Base-by-base conservation (phyloP, 30 jellyfish, hydroid and myxozoan species). In the Chrysaora quinquecirrha region DNA sequence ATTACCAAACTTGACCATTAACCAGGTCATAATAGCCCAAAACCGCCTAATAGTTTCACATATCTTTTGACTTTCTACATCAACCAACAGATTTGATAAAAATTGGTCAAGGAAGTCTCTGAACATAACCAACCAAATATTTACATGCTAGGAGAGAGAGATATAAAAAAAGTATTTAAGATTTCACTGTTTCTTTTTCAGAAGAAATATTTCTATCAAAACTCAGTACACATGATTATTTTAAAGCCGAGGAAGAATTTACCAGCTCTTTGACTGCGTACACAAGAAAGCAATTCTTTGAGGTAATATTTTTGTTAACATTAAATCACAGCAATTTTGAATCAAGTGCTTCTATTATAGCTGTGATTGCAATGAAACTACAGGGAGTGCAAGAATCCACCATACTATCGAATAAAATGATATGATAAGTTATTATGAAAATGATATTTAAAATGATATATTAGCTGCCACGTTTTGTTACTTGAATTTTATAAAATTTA, bases 231-330 rank as follows among this genome's bases (percentile, higher is more conserved):
- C 87, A 75, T 1, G 93, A 71, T 18, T 73, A 86, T 50, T 86
- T 93, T 49, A 63, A 90, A 29, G 92, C 82, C 12, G 99, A 94
- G 76, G 99, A 94, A 46, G 71, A 63, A 22, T 94, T 94, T 73
- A 87, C 97, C 28, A 50, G 74, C 34, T 75, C 96, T 11, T 80
- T 94, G 4, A 84, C 99, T 25, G 91, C 64, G 14, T 94, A 87
- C 71, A 88, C 97, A 1, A 87, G 64, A 47, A 30, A 86, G 34
- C 99, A 94, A 58, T 94, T 94, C 58, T 94, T 94, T 67, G 96
- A 94, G 97, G 99, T 94, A 66, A n/a, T n/a, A n/a, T n/a, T n/a
- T n/a, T 0, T 34, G 19, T 68, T 43, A 16, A 43, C 9, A 43
- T 6, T 43, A 43, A 43, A 43, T 16, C 16, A 43, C 58, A 9